Percentiles rank a stretch among this genome's conserved stretches.
These are phyloP conservation scores for Ptychochromis oligacanthus DNA, from an alignment of 2,113 vertebrate genomes.

Conservation along the genomic window DNA sequence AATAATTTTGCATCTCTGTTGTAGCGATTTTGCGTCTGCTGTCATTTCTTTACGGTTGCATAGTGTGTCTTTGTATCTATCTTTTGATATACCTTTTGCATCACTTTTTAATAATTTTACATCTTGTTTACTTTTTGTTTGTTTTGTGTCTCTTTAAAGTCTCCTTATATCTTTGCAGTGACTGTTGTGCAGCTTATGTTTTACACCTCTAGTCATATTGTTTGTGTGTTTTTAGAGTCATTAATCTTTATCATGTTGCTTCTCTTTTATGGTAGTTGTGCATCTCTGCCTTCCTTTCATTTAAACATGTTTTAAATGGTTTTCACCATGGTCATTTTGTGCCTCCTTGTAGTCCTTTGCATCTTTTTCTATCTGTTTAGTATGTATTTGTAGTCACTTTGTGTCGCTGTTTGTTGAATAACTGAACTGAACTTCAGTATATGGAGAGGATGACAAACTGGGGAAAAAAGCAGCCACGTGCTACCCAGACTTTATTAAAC, in stretches of 20 bases:
- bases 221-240: neutral
- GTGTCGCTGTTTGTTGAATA: neutral
- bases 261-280: too few species aligned
- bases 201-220: neutral
- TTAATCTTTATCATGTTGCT: neutral
- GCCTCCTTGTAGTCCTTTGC: neutral
- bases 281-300: too few species aligned
- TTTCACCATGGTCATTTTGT: neutral
- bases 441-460: too few species aligned
- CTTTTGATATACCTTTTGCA: neutral
- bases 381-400: neutral
- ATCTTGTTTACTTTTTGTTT: neutral
- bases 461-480: neutral
- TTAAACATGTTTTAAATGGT: fast-evolving
- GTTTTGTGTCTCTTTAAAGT: neutral
- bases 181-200: neutral
- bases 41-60: too few species aligned
- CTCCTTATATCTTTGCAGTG: neutral
- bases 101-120: neutral
- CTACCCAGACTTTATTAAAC: neutral
- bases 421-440: neutral
- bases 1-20: neutral
- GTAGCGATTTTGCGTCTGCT: neutral
- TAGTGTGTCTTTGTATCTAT: neutral
- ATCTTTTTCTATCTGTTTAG: neutral